Evolutionary conservation across 2,888 invertebrate genomes (phyloP), one percentile per base, ranked within the genome.

Genomic region (Hydraecia micacea): DNA sequence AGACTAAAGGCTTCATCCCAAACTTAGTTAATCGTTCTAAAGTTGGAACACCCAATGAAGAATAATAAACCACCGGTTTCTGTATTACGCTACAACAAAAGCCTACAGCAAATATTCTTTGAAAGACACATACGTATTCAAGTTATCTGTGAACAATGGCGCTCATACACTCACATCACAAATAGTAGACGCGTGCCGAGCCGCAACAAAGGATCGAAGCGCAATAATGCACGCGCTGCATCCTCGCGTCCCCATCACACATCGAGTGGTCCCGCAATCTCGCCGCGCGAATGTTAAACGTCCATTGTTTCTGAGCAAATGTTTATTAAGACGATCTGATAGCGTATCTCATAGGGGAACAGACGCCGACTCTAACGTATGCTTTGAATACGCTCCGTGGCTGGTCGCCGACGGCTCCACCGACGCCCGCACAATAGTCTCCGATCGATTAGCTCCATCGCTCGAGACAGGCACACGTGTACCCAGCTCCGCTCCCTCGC

Each of bases 311-410:
- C 93, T 94, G 89, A 90, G 92, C 94, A 90, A 95, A 95, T 96
- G 96, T 96, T 96, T 96, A 96, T 95, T 96, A 96, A 96, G 96
- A 95, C 94, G 94, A 96, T 96, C 96, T 93, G 96, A 96, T 96
- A 96, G 87, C 93, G 91, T 94, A 95, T 95, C 94, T 93, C 94
- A 91, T 94, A 93, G 94, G 93, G 94, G 94, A 93, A 92, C 92
- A 91, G 93, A 90, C 94, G 93, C 88, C 93, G 91, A 93, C 93
- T 93, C 94, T 93, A 94, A 94, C 95, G 96, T 95, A 91, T 95
- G 95, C 93, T 92, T 92, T 94, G 92, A 95, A 95, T 95, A 91
- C 92, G 84, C 88, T 89, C 84, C 84, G 84, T 63, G 73, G 82
- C 77, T 88, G 82, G 86, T 86, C 88, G 86, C 87, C 86, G 90